A percentile compares a stretch with the other conserved stretches of the same genome.
phyloP scores from a whole-genome alignment of 2,797 vertebrate species.

The Huso huso region DNA sequence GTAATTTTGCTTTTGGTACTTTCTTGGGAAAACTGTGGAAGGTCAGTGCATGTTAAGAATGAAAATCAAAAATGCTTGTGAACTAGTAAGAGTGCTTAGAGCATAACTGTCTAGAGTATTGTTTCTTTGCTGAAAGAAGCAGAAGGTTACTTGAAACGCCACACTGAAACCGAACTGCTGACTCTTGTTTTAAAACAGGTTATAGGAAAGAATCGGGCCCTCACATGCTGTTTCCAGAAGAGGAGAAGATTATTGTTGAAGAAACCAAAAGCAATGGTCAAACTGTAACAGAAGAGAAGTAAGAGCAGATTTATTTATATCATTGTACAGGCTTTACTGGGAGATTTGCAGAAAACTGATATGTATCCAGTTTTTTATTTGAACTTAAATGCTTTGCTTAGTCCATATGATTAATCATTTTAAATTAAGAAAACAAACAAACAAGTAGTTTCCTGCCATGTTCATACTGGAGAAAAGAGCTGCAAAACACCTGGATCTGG shows the following conservation, averaged over 20 bases:
- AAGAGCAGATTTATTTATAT: slow-evolving; percentile 26
- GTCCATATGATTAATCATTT: no score
- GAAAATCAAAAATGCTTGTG: slow-evolving; percentile 9
- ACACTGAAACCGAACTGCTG: slow-evolving; percentile 29
- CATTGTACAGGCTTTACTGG: no score
- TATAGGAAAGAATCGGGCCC: slow-evolving; percentile 78
- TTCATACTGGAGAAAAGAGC: no score
- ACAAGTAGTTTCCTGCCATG: no score
- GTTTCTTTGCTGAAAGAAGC: slow-evolving; percentile 7
- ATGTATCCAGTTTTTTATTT: no score
- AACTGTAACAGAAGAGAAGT: slow-evolving; percentile 90
- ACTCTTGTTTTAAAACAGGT: slow-evolving; percentile 61
- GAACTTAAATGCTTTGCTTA: no score
- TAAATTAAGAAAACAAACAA: no score
- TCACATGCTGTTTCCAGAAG: slow-evolving; percentile 87
- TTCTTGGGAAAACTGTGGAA: slow-evolving; percentile 13
- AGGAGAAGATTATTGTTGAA: slow-evolving; percentile 86
- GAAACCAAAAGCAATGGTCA: slow-evolving; percentile 92
- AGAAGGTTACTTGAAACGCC: slow-evolving; percentile 7
- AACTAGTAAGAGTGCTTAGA: slow-evolving; percentile 14
- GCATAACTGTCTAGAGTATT: slow-evolving; percentile 11
- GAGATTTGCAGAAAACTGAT: no score
- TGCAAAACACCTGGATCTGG: no score
- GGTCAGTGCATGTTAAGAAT: slow-evolving; percentile 25
- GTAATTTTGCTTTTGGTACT: slow-evolving; percentile 14